phyloP scores from a whole-genome alignment of 2,797 vertebrate species.

The Caiman crocodilus region DNA sequence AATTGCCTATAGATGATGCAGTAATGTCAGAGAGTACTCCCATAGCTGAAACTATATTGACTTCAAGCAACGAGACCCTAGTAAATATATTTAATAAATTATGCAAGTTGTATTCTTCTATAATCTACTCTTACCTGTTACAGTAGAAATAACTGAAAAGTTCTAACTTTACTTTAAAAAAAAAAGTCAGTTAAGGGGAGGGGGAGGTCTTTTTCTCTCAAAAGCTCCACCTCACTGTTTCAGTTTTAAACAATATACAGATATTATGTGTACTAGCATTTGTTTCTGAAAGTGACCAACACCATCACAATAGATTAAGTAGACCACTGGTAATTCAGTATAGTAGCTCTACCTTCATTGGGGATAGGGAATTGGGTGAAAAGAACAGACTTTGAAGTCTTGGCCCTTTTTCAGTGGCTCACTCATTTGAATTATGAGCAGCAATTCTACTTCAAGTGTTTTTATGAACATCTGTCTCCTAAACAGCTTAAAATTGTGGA shows the following conservation, averaged over 20 bases:
- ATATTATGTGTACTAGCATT: too few species aligned
- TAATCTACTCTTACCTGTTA: conserved; percentile 40
- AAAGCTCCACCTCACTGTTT: too few species aligned
- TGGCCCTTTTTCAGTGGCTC: not conserved
- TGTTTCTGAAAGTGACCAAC: too few species aligned
- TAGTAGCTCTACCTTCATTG: not conserved
- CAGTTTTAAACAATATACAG: too few species aligned
- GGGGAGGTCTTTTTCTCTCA: too few species aligned
- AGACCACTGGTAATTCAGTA: not conserved
- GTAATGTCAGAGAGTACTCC: conserved; percentile 83
- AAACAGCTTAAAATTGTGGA: not conserved
- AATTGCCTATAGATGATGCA: conserved; percentile 86
- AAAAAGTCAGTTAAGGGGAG: too few species aligned
- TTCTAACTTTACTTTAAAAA: too few species aligned
- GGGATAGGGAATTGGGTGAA: not conserved
- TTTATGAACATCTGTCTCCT: not conserved
- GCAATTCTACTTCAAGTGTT: conserved; percentile 25
- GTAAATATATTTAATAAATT: conserved; percentile 81
- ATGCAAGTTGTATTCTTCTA: conserved; percentile 71
- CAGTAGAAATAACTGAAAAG: too few species aligned
- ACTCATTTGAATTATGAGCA: not conserved
- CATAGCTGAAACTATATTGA: conserved; percentile 85
- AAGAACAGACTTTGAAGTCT: not conserved
- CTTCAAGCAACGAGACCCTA: conserved; percentile 86
- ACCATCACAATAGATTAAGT: not conserved